Percentiles rank a stretch among this genome's conserved stretches.
Conservation (phyloP, 2,888 invertebrate species). For the Yponomeuta evonymella region DNA sequence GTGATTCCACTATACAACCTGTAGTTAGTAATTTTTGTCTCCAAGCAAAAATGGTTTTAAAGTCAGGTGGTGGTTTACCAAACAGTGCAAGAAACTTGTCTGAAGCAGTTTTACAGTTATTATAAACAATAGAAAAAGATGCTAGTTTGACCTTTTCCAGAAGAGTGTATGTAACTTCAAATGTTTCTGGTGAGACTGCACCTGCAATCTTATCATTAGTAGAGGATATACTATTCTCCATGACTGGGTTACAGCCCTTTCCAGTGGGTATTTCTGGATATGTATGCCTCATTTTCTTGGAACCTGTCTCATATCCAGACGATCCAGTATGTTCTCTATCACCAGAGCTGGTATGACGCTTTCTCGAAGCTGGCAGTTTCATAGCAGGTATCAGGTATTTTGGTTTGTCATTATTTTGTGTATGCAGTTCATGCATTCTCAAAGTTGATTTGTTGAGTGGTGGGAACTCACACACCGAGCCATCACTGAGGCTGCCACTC, state of each 20-base stretch:
- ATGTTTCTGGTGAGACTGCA: conserved; percentile 51
- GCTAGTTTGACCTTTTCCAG: conserved; percentile 61
- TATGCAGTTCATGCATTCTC: conserved; percentile 42
- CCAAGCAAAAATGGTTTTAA: conserved; percentile 67
- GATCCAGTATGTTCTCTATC: conserved; percentile 55
- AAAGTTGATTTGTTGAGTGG: conserved; percentile 37
- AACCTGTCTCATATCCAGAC: conserved; percentile 54
- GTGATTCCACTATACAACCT: conserved; percentile 63
- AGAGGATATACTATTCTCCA: conserved; percentile 66
- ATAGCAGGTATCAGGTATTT: conserved; percentile 26
- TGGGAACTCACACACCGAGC: conserved; percentile 54
- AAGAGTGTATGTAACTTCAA: conserved; percentile 54
- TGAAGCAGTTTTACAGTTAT: conserved; percentile 63
- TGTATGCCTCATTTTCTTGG: conserved; percentile 44
- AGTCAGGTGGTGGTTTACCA: conserved; percentile 69
- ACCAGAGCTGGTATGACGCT: conserved; percentile 47
- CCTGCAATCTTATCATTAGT: conserved; percentile 56
- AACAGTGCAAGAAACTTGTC: conserved; percentile 56
- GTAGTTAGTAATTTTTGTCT: conserved; percentile 53
- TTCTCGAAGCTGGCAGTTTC: conserved; percentile 36
- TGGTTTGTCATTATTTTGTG: conserved; percentile 31
- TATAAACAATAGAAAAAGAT: conserved; percentile 62
- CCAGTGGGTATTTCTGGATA: conserved; percentile 34
- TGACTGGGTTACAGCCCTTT: conserved; percentile 43
- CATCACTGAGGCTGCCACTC: conserved; percentile 61